These are phyloP conservation scores for Monoplex corrugatus DNA, from an alignment of 2,888 invertebrate genomes.

Conservation along the genomic window DNA sequence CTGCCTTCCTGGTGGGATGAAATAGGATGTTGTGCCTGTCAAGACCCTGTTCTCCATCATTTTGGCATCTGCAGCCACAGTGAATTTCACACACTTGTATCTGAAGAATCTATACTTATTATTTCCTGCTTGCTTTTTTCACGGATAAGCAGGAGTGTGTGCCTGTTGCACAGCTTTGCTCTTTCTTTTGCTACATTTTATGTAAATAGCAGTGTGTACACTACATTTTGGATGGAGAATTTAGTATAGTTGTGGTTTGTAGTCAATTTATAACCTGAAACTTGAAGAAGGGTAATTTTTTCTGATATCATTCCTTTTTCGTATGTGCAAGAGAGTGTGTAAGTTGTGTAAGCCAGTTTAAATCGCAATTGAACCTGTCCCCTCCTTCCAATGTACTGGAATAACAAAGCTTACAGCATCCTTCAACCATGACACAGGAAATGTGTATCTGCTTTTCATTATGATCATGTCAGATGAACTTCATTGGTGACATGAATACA, in stretches of 20 bases:
- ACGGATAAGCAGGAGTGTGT: background rate
- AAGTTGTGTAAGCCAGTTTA: background rate
- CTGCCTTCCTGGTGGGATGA: background rate
- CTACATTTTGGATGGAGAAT: conserved; percentile 14
- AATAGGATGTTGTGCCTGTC: background rate
- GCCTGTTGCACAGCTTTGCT: background rate
- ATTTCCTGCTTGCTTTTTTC: conserved; percentile 27
- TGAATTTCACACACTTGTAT: background rate
- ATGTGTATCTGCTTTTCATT: background rate
- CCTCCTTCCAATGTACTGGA: background rate
- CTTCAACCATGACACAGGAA: conserved; percentile 9
- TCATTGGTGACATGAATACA: background rate
- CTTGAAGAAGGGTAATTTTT: conserved; percentile 34
- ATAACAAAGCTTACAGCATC: background rate
- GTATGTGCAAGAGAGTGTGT: background rate
- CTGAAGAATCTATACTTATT: conserved; percentile 7
- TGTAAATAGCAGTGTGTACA: background rate
- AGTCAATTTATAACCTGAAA: background rate
- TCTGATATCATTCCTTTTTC: conserved; percentile 42
- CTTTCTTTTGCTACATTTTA: background rate
- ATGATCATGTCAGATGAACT: background rate
- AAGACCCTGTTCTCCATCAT: background rate
- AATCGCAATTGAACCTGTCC: background rate
- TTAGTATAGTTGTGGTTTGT: conserved; percentile 9
- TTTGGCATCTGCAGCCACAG: background rate